Percentiles rank a stretch among this genome's conserved stretches.
These are phyloP conservation scores for Thripadectes ignobilis DNA, from an alignment of 2,797 vertebrate species.

Conservation along the genomic window DNA sequence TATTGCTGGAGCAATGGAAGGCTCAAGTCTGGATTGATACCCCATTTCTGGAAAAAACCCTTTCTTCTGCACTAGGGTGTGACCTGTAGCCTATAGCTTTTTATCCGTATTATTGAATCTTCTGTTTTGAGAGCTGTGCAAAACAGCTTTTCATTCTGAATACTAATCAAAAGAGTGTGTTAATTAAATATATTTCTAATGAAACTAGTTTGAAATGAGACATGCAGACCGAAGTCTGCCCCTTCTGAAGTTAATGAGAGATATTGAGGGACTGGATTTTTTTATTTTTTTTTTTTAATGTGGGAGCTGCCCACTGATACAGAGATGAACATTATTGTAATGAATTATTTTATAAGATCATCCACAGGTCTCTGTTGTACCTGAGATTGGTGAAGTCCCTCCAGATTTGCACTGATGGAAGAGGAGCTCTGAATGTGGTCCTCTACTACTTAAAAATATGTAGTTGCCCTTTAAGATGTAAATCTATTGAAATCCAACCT, in stretches of 20 bases:
- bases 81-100: conserved; percentile 1
- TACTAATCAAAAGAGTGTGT: not conserved
- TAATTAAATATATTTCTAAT: conserved; percentile 45
- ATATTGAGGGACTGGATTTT: not conserved
- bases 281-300: not conserved
- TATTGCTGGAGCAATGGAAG: not conserved
- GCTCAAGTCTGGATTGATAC: not conserved
- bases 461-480: conserved; percentile 79
- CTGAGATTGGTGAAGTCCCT: not conserved
- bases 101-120: not conserved
- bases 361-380: not conserved
- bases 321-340: not conserved
- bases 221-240: not conserved
- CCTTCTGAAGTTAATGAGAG: conserved; percentile 23
- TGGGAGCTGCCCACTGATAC: not conserved
- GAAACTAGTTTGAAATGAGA: conserved; percentile 25
- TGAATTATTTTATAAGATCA: not conserved
- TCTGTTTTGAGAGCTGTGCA: conserved; percentile 14
- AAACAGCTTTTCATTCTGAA: conserved; percentile 36
- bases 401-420: not conserved
- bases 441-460: conserved; percentile 43
- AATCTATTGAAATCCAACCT: conserved; percentile 79
- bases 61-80: not conserved
- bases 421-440: conserved; percentile 22
- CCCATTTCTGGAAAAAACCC: not conserved